phyloP scores from a whole-genome alignment of 2,113 vertebrate genomes.

The Mixornis gularis region DNA sequence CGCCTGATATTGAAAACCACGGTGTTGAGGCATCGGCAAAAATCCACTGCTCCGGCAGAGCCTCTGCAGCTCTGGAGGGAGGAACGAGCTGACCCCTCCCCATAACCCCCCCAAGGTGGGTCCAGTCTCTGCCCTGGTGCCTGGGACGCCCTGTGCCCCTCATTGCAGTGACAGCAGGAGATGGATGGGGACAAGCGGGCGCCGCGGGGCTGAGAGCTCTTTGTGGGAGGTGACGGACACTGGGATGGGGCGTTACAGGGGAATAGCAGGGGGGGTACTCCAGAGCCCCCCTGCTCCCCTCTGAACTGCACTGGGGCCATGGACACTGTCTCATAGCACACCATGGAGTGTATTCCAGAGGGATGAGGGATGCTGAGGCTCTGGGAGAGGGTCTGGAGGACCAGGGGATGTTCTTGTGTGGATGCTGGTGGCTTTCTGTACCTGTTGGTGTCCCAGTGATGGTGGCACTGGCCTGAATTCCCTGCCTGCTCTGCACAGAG shows the following conservation, averaged over 20 bases:
- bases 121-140: not conserved
- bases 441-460: fast-evolving
- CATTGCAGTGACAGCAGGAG: not conserved
- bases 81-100: not conserved
- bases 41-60: fast-evolving
- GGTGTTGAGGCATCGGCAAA: not conserved
- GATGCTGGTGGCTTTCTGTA: not conserved
- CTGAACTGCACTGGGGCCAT: fast-evolving
- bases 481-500: not conserved
- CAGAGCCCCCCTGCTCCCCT: not conserved
- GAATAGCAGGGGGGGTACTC: not conserved
- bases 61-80: fast-evolving
- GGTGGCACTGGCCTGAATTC: not conserved
- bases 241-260: fast-evolving
- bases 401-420: fast-evolving
- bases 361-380: not conserved
- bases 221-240: fast-evolving
- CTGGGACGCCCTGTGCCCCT: not conserved
- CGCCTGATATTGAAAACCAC: not conserved
- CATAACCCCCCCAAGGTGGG: fast-evolving
- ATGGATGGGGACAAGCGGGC: not conserved
- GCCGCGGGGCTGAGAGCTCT: fast-evolving
- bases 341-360: fast-evolving
- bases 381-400: not conserved
- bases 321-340: fast-evolving